Conservation (phyloP, 2,797 vertebrate species). For the Danio choprae region DNA sequence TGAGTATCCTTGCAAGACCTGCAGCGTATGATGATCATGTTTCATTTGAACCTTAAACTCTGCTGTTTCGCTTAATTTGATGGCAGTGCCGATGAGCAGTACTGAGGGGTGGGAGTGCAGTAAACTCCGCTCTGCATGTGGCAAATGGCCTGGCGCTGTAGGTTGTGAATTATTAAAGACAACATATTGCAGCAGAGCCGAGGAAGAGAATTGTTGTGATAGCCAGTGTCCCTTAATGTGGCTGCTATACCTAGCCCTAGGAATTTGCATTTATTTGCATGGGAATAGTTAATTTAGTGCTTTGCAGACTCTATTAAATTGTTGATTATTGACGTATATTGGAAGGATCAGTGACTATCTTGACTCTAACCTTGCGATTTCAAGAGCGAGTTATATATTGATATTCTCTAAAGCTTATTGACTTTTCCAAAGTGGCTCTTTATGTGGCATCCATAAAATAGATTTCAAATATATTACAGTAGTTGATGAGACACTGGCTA, state of each 20-base stretch:
- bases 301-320: background rate
- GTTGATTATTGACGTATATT: background rate
- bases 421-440: background rate
- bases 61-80: background rate
- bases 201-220: constrained; percentile 39
- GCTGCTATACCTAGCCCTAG: background rate
- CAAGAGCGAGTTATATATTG: constrained; percentile 1
- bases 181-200: constrained; percentile 73
- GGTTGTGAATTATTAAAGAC: constrained; percentile 80
- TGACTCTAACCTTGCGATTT: background rate
- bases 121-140: constrained; percentile 42
- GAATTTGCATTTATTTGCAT: constrained; percentile 12
- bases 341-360: background rate
- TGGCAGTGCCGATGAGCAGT: background rate
- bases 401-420: background rate
- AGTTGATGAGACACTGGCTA: background rate
- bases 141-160: constrained; percentile 62
- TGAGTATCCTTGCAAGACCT: background rate
- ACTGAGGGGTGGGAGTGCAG: constrained; percentile 27
- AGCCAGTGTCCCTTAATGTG: background rate
- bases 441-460: background rate
- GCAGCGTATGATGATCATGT: background rate
- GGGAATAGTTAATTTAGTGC: background rate
- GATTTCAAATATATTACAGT: constrained; percentile 10
- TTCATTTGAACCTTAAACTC: constrained; percentile 7